Conservation (phyloP, 2,113 vertebrate species). For the Romanogobio albipinnatus region DNA sequence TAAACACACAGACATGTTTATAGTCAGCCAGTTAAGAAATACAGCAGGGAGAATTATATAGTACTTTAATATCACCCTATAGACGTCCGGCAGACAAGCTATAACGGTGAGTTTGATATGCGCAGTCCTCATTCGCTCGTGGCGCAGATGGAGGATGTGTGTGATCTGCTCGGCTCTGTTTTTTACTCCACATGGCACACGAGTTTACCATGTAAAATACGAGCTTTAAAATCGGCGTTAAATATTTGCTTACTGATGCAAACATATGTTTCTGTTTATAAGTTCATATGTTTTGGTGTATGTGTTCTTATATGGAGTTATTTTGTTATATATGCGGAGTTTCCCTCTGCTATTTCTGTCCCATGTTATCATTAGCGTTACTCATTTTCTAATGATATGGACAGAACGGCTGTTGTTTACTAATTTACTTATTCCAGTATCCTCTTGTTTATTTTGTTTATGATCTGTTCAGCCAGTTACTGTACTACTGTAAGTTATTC, state of each 20-base stretch:
- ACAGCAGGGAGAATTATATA: neutral
- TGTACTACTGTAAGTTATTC: neutral
- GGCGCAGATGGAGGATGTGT: neutral
- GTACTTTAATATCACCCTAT: neutral
- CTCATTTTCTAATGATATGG: neutral
- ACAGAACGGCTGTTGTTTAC: neutral
- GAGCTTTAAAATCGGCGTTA: neutral
- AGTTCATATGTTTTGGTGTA: neutral
- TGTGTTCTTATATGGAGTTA: neutral
- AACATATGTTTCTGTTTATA: neutral
- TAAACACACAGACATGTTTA: constrained; percentile 40
- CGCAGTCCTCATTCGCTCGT: neutral
- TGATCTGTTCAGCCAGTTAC: neutral
- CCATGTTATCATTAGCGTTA: neutral
- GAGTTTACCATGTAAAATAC: neutral
- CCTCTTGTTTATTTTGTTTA: neutral
- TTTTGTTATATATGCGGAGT: neutral
- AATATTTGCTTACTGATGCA: neutral
- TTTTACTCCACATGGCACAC: constrained; percentile 32
- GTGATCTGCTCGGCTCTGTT: neutral
- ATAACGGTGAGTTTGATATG: neutral
- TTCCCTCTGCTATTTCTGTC: neutral
- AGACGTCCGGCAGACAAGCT: neutral
- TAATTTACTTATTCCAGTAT: neutral
- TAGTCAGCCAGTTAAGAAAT: constrained; percentile 10